Evolutionary conservation across 2,888 invertebrate species (phyloP), one percentile per base, ranked within the genome.

Genomic region (Leucoma salicis): DNA sequence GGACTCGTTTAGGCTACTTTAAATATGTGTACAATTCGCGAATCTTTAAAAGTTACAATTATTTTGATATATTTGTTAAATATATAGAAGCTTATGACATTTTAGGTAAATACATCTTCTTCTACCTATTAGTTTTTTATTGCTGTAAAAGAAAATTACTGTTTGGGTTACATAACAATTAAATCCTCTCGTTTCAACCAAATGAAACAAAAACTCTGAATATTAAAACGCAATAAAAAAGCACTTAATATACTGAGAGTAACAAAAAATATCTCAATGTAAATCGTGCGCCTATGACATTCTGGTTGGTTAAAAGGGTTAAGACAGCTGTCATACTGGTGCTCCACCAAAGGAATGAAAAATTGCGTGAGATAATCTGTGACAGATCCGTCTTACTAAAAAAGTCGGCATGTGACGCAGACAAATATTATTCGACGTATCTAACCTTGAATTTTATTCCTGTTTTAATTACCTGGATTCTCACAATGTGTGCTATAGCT

Each of bases 291-390:
- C 75, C 83, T 83, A 82, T 82, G 83, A 81, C 80, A 81, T 80
- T 80, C 80, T 80, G 79, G 86, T 84, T 86, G 87, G 87, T 79
- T 87, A 84, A 88, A 89, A 89, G 88, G 88, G 89, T 88, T 87
- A 81, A 83, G 82, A 79, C 84, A 83, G 81, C 87, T 88, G 88
- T 86, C 85, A 88, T 79, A 84, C 79, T 81, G 82, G 74, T 74
- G 78, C 73, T 72, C 71, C 70, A 76, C 74, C 79, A 84, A 84
- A 83, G 81, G 79, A 84, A 85, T 89, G 86, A 89, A 55, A 80
- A 81, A 89, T 87, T 69, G 59, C 57, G 61, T 46, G 54, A 86
- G 87, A 89, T 88, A 85, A 89, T 89, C 89, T 86, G 72, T 87
- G 87, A 84, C 88, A 88, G 85, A 85, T 85, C 72, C 85, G 77